Base-by-base conservation (phyloP, 2,797 vertebrate genomes). In the Chromobotia macracanthus region DNA sequence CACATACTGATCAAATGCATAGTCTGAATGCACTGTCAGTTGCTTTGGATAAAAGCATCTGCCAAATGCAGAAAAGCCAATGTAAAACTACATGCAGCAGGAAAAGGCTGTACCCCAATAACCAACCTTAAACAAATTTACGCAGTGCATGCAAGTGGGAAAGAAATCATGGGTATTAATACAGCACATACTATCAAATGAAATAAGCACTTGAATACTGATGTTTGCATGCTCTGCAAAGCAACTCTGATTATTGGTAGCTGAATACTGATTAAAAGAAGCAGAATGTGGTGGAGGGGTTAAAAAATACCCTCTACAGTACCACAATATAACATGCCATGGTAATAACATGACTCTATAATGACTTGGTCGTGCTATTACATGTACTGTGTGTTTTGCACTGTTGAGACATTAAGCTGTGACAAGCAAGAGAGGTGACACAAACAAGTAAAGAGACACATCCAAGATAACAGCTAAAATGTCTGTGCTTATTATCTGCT, bases 401-500 rank as follows among this genome's bases (percentile, higher is more conserved):
- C 8, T 38, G 15, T 38, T 53, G 19, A 53, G 56, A 76, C 51
- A 46, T 58, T 35, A 69, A 41, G 21, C 31, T 16, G 11, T 2
- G 19, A 69, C 18, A 61, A 15, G n/a, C 21, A 8, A 53, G 46
- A 71, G 31, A 74, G 8, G 4, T 21, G 44, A 16, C 23, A 48
- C 46, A 28, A 51, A 35, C 1, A 65, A 15, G 50, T 78, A 38
- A 38, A 38, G 4, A 38, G 4, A 38, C 35, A 38, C 64, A 38
- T 68, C 10, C 41, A 41, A 41, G 28, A 79, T 23, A 72, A 68
- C 25, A 75, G 50, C 50, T 75, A 38, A 75, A 70, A 78, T 51
- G 28, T 71, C 68, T 41, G 56, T 72, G 76, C 76, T 78, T 25
- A 68, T 71, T 35, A 50, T 64, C 41, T 61, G 28, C 68, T 70